phyloP scores from a whole-genome alignment of 1,140 invertebrate genomes.

The Planococcus citri region DNA sequence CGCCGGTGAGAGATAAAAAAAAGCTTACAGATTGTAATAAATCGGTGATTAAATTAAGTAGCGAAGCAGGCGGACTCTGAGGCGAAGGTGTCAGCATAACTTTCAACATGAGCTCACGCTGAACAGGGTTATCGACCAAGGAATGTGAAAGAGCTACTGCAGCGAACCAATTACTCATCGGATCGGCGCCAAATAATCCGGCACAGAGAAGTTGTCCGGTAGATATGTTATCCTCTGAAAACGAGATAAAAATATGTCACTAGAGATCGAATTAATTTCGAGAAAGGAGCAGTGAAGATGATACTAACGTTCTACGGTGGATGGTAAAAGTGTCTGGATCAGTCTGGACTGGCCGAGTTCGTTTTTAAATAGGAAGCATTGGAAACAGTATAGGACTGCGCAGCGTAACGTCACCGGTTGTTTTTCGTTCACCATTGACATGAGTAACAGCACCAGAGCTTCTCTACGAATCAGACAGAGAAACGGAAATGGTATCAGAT shows the following conservation, averaged over 20 bases:
- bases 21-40: constrained; percentile 57
- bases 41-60: constrained; percentile 75
- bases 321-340: constrained; percentile 81
- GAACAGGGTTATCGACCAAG: constrained; percentile 72
- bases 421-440: constrained; percentile 99
- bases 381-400: constrained; percentile 92
- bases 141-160: constrained; percentile 80
- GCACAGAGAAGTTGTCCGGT: constrained; percentile 86
- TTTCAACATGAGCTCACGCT: constrained; percentile 85
- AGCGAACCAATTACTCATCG: constrained; percentile 95
- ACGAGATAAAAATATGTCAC: neutral
- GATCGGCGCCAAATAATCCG: constrained; percentile 80
- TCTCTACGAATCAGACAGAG: constrained; percentile 41
- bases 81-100: constrained; percentile 81
- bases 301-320: constrained; percentile 51
- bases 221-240: constrained; percentile 41
- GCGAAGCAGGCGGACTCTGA: constrained; percentile 68
- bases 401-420: constrained; percentile 84
- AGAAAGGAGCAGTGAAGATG: neutral
- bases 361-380: constrained; percentile 92
- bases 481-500: too few species aligned
- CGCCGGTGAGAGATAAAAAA: neutral
- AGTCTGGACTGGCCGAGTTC: constrained; percentile 75
- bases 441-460: constrained; percentile 83
- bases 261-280: neutral